A percentile compares a stretch with the other conserved stretches of the same genome.
These are phyloP conservation scores for Seriola quinqueradiata DNA, from an alignment of 2,113 vertebrate species.

Conservation along the genomic window DNA sequence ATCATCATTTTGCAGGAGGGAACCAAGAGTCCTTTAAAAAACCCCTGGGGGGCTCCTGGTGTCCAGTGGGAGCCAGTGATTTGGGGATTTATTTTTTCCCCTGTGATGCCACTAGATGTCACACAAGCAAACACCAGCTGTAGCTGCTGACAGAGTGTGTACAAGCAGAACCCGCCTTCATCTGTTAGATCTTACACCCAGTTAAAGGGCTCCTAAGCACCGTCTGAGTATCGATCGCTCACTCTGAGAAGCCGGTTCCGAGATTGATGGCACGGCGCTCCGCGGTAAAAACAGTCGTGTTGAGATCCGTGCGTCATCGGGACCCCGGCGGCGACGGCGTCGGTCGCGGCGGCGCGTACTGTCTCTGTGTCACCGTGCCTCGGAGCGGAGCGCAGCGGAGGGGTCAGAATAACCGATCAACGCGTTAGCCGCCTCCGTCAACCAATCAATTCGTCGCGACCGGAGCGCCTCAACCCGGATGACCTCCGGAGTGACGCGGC, in stretches of 20 bases:
- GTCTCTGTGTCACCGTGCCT: slow-evolving; percentile 32
- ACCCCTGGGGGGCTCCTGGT: slow-evolving; percentile 3
- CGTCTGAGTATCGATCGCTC: not conserved
- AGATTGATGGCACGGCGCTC: not conserved
- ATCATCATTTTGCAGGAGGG: not conserved
- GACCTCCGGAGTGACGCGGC: slow-evolving; percentile 69
- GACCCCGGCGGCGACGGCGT: slow-evolving; percentile 45
- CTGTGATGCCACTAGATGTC: slow-evolving; percentile 76
- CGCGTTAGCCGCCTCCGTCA: slow-evolving; percentile 14
- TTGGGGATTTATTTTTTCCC: slow-evolving; percentile 4
- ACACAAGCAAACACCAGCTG: slow-evolving; percentile 18
- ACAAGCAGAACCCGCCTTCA: slow-evolving; percentile 10
- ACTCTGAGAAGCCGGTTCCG: not conserved
- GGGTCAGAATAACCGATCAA: slow-evolving; percentile 36
- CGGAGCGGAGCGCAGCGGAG: slow-evolving; percentile 5
- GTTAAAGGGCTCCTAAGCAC: not conserved
- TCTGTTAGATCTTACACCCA: not conserved
- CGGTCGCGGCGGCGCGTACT: slow-evolving; percentile 8
- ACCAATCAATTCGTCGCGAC: slow-evolving; percentile 40
- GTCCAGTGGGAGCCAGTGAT: not conserved
- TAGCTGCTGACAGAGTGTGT: not conserved
- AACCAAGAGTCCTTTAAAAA: not conserved
- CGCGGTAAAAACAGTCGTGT: slow-evolving; percentile 7
- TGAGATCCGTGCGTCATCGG: slow-evolving; percentile 72
- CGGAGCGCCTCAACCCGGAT: slow-evolving; percentile 49